Percentiles rank a stretch among this genome's conserved stretches.
These are phyloP conservation scores for Rutilus rutilus DNA, from an alignment of 2,113 vertebrate genomes.

Conservation along the genomic window DNA sequence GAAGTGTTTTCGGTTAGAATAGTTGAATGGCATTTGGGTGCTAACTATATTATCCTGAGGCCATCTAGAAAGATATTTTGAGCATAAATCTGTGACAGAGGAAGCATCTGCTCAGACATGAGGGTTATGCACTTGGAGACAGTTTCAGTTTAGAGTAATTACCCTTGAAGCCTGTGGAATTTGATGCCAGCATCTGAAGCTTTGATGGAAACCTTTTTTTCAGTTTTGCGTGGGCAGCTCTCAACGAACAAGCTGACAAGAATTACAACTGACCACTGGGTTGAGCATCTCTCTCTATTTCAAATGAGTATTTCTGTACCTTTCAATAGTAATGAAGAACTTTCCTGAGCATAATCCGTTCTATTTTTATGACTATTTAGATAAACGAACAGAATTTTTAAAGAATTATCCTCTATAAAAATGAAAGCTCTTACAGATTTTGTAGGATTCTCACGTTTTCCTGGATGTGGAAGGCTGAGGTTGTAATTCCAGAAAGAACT, in stretches of 20 bases:
- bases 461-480: slow-evolving; percentile 21
- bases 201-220: slow-evolving; percentile 4
- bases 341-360: neutral
- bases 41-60: neutral
- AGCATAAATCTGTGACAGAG: slow-evolving; percentile 2
- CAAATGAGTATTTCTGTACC: neutral
- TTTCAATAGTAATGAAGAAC: neutral
- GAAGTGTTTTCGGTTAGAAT: neutral
- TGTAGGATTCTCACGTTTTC: neutral
- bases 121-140: slow-evolving; percentile 23
- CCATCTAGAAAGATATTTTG: neutral
- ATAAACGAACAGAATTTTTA: neutral
- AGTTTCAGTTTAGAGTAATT: neutral
- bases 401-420: neutral
- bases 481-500: slow-evolving; percentile 24
- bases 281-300: neutral
- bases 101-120: slow-evolving; percentile 8
- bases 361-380: neutral
- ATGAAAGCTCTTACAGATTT: neutral
- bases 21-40: neutral
- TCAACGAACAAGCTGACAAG: neutral
- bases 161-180: slow-evolving; percentile 10
- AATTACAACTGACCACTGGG: neutral
- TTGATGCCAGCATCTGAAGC: neutral
- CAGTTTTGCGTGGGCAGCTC: neutral